Evolutionary conservation across 2,888 invertebrate genomes (phyloP), one percentile per base, ranked within the genome.

Genomic region (Harpalus rufipes): DNA sequence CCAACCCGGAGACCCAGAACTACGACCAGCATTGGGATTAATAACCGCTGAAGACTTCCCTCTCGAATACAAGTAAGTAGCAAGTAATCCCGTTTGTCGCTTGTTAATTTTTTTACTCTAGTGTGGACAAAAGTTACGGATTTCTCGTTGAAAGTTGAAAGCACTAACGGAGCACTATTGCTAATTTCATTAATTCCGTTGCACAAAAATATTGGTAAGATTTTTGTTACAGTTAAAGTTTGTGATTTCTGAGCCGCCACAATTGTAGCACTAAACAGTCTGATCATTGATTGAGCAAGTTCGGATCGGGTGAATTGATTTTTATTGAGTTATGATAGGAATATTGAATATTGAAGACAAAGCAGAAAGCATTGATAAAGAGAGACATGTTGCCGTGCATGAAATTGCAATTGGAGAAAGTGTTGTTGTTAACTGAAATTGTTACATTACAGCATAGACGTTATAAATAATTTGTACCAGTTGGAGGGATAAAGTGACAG

Each of bases 21-120:
- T 94, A 88, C 94, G 94, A 90, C 94, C 95, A 86, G 94, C 96
- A 86, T 93, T 97, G 87, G 98, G 98, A 87, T 94, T 97, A 85
- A 96, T 97, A 90, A 95, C 94, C 92, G 93, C 94, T 21, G 95
- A 96, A 87, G 96, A 96, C 92, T 95, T 97, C 90, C 96, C 97
- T 12, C 93, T 95, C 79, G 93, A 95, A 87, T 97, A 96, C 93
- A 96, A 96, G 97, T 97, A 94, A 94, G 95, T 93, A 14, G 18
- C 59, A 56, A 44, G 10, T 25, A 16, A 12, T 80, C 61, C 39
- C 80, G 44, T 61, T 51, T 6, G 14, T 32, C 14, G n/a, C 21
- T 78, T 58, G 59, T 80, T 80, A 80, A 80, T 80, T 32, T 16
- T 78, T 78, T 14, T 78, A 78, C 58, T 78, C 39, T 80, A 61